Base-by-base conservation (phyloP, 2,888 invertebrate species). In the Heliconius cydno region DNA sequence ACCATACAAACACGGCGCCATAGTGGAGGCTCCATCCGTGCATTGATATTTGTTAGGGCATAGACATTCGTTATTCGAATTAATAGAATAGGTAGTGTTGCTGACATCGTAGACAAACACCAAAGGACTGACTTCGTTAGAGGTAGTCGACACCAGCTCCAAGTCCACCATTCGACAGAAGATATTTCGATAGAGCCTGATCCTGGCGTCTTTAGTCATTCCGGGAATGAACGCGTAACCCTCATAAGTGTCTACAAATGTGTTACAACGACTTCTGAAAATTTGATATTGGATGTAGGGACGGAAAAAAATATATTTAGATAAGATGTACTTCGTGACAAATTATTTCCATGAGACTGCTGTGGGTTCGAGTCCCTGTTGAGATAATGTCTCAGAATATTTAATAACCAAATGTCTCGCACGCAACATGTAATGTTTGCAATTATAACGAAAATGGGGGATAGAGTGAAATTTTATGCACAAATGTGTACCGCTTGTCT, bases 1-100 rank as follows among this genome's bases (percentile, higher is more conserved):
- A 97, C 97, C 96, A 88, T 96, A 97, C 85, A 97, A 97, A 87
- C 97, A 97, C 0, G 96, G 96, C 0, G 96, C 96, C 12, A 97
- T 88, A 86, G 96, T 96, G n/a, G 96, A 96, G 1, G 97, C 87
- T 6, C 97, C 97, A 72, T 95, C 93, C 72, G 94, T 94, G 38
- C 97, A 89, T 68, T 90, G 5, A 91, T 89, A 2, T 90, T 88
- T 13, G 12, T 30, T 15, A 25, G 87, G 86, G 85, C 97, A 97
- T 84, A 96, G 96, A 84, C 97, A 97, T 4, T 95, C 92, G 67
- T 97, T 96, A 0, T 96, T 95, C 0, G 96, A 94, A 85, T 96
- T 96, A 10, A 93, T 90, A 12, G 96, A 96, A 83, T 97, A 96
- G 28, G 96, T 96, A 76, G 95, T 88, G 0, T 96, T 95, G 0